Base-by-base conservation (phyloP, 2,888 invertebrate genomes). In the Lasioglossum zephyrum region DNA sequence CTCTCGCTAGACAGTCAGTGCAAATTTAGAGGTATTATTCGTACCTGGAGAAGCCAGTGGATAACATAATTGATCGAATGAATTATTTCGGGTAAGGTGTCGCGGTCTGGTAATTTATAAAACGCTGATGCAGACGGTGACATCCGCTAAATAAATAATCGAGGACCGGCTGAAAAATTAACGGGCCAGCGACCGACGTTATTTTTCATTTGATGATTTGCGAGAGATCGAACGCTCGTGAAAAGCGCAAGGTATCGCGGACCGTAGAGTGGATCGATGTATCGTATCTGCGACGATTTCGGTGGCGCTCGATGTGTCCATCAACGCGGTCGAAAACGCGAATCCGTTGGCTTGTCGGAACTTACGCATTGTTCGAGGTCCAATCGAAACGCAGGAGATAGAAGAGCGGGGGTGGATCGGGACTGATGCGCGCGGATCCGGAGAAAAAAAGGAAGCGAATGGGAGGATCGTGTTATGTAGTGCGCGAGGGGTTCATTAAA, bases 231-330 rank as follows among this genome's bases (percentile, higher is more conserved):
- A 53, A 49, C 13, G n/a, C 41, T 57, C 16, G 77, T 39, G 47
- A 39, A n/a, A 63, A 41, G n/a, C 47, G 31, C 41, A 63, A 22
- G 39, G n/a, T 53, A 49, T 9, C 31, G 49, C 66, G 57, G 26
- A 69, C 13, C 1, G 22, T 49, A 22, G 49, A 49, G 49, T n/a
- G 6, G 49, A 53, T 73, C 73, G 73, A 31, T 53, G 26, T 31
- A 69, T 73, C 49, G 73, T 57, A 82, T 77, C 57, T 78, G 84
- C 84, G 87, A 63, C 80, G 69, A 78, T 81, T 79, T 85, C 81
- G 87, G 49, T 76, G 73, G 78, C 73, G 80, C 73, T 84, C 82
- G 88, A 87, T 86, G 86, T 81, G 86, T 85, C 87, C 87, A 88
- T 88, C 90, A 85, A 82, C 79, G 60, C 72, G 66, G 70, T 60